Evolutionary conservation across 2,113 vertebrate genomes (phyloP), one percentile per base, ranked within the genome.

Genomic region (Apteryx owenii): DNA sequence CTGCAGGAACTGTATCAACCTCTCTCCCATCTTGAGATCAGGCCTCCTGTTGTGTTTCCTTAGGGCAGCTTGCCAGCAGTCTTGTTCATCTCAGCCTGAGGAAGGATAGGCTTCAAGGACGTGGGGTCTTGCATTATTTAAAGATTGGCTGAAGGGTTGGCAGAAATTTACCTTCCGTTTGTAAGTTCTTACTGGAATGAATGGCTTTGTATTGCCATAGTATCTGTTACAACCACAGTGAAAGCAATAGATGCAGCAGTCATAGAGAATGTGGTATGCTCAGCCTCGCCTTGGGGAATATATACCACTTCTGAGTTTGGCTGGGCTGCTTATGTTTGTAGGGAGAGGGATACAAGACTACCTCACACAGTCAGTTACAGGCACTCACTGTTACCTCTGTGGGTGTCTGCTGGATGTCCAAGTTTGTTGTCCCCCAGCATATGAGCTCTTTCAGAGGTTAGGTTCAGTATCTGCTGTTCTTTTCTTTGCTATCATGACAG

Each of bases 271-370:
- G 2, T 5, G 3, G 3, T 2, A 1, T 14, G 8, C 33, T 54
- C 16, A 60, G 10, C 2, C 21, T 38, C 8, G 19, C 4, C 5
- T 4, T 20, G 16, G 8, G 17, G 12, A 4, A 26, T 1, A 1
- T 28, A 16, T 36, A 21, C 51, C 31, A 5, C 6, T 9, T 9
- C 5, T 3, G 9, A 36, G n/a, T 18, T 42, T 42, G 53, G 44
- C 16, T 5, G 7, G 33, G 18, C 29, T 62, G 10, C 6, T 17
- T 18, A 15, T 28, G 4, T 11, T 7, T 5, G 28, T 20, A 46
- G 50, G n/a, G 61, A 40, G 44, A 40, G 19, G 51, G 25, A 58
- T 31, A 12, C 25, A 72, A 58, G 25, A 40, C 20, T 17, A 13
- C 51, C 4, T 28, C 33, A 28, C 19, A 23, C 19, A 6, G 51